Base-by-base conservation (phyloP, 2,888 invertebrate genomes). In the Agrypnus murinus region DNA sequence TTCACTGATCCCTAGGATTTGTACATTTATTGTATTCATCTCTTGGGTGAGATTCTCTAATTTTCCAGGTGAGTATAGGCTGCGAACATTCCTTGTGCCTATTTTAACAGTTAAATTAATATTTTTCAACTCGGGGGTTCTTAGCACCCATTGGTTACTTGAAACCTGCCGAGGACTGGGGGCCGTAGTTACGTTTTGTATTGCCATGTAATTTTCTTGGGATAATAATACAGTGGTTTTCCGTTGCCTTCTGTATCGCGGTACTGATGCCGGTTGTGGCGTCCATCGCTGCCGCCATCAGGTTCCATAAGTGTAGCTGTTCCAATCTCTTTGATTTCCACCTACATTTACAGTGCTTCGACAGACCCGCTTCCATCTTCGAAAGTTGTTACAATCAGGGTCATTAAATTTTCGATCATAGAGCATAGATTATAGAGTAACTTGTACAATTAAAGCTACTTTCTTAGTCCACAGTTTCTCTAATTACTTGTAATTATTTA, bases 201-300 rank as follows among this genome's bases (percentile, higher is more conserved):
- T 36, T 36, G 36, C 7, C 36, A 36, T 9, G 36, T 36, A 36
- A 36, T 36, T 36, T 36, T 36, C 36, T 36, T 36, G n/a, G n/a
- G n/a, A n/a, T n/a, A n/a, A n/a, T n/a, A n/a, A n/a, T n/a, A n/a
- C n/a, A n/a, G n/a, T n/a, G n/a, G n/a, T 46, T 17, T 46, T 46
- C 15, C 19, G 46, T 46, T 14, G 46, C 46, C n/a, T n/a, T n/a
- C n/a, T n/a, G n/a, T n/a, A n/a, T n/a, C n/a, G n/a, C n/a, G n/a
- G n/a, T n/a, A n/a, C 46, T 8, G 17, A 7, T 46, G 15, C 46
- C 15, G 10, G 46, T 46, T 46, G 15, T n/a, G n/a, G n/a, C 15
- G 46, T 15, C 46, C 10, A 10, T 46, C 46, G 15, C 46, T 46
- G 46, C 46, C 10, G 19, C 46, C 46, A 46, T 15, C 46, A 46